These are phyloP conservation scores for Hirtodrosophila histrioides DNA, from an alignment of 2,888 invertebrate genomes.

Conservation along the genomic window DNA sequence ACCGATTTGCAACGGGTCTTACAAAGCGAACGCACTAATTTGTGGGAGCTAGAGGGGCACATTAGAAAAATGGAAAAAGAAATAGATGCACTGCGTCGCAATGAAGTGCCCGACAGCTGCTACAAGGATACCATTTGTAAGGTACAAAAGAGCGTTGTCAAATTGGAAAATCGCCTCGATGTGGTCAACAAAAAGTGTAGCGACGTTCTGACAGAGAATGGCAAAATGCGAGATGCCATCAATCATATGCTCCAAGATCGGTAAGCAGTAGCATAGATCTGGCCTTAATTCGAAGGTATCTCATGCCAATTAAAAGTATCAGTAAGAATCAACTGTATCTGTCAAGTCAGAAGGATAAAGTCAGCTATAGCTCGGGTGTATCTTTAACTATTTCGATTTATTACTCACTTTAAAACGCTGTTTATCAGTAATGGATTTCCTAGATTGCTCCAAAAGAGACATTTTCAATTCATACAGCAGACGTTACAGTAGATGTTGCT, in stretches of 20 bases:
- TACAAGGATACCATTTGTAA: conserved; percentile 84
- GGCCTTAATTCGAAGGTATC: too few relatives aligned
- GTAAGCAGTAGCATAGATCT: conserved; percentile 80
- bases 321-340: too few relatives aligned
- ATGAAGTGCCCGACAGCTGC: conserved; percentile 85
- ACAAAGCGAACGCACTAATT: conserved; percentile 79
- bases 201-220: conserved; percentile 89
- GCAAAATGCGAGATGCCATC: conserved; percentile 90
- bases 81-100: conserved; percentile 81
- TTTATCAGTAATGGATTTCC: too few relatives aligned
- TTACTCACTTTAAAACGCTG: too few relatives aligned
- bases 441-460: too few relatives aligned
- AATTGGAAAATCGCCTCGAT: conserved; percentile 90
- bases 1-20: conserved; percentile 70
- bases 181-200: conserved; percentile 91
- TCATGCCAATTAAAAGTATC: too few relatives aligned
- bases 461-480: too few relatives aligned
- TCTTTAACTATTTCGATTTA: not conserved
- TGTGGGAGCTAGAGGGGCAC: conserved; percentile 85
- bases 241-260: conserved; percentile 92
- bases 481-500: too few relatives aligned
- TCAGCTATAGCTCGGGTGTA: not conserved
- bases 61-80: conserved; percentile 84
- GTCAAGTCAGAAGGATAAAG: too few relatives aligned
- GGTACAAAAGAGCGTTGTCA: conserved; percentile 85